A percentile compares a stretch with the other conserved stretches of the same genome.
Conservation (phyloP, 2,113 vertebrate genomes). For the Grammomys dolichurus region DNA sequence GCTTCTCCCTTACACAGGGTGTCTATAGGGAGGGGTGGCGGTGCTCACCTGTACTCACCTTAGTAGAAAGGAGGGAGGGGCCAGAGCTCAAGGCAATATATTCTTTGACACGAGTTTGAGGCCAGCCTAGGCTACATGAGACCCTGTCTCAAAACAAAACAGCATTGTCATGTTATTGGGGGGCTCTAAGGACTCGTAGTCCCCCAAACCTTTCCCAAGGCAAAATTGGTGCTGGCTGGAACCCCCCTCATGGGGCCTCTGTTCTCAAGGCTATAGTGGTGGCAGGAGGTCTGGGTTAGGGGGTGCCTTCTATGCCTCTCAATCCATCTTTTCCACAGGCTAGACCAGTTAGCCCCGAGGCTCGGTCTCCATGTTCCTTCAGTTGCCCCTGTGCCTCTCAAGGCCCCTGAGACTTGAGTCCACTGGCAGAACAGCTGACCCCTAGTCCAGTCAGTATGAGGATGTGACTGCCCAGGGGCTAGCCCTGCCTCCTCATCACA, state of each 20-base stretch:
- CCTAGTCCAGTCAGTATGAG: not conserved
- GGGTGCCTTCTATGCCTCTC: too few species aligned
- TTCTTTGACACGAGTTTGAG: not conserved
- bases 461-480: rapidly evolving
- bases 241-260: rapidly evolving
- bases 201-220: too few species aligned
- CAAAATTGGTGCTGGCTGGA: not conserved
- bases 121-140: not conserved
- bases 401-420: not conserved
- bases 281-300: rapidly evolving
- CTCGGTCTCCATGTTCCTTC: not conserved
- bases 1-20: not conserved
- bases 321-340: not conserved
- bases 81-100: not conserved
- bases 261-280: constrained; percentile 3
- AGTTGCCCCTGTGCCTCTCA: not conserved
- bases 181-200: not conserved
- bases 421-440: not conserved
- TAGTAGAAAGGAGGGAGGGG: not conserved
- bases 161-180: not conserved
- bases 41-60: not conserved
- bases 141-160: not conserved
- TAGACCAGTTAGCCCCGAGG: not conserved
- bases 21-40: not conserved
- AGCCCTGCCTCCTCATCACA: not conserved